Base-by-base conservation (phyloP, 2,888 invertebrate genomes). In the Lepidochrysops patricia region DNA sequence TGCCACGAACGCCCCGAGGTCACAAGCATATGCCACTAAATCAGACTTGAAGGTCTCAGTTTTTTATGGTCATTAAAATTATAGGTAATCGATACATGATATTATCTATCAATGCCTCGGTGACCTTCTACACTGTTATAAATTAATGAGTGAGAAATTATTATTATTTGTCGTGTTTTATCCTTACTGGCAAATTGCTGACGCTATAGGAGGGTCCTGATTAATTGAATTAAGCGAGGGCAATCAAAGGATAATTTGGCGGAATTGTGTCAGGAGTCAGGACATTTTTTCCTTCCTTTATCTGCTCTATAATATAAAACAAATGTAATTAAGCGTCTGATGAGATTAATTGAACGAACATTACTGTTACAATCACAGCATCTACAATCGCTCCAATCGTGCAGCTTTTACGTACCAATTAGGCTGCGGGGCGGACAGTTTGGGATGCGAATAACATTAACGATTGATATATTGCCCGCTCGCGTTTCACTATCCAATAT, bases 1-100 rank as follows among this genome's bases (percentile, higher is more conserved):
- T 70, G 66, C 68, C 58, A 32, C 58, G 25, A 68, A 70, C 70
- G 66, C 67, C 60, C 49, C 50, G 58, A 58, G 58, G 58, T 49
- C 49, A 48, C 43, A 43, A 27, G 29, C 27, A 19, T 43, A 43
- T 19, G 19, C 43, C 19, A 43, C 43, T 43, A 43, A 43, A 43
- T 43, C 19, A 43, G 43, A 19, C 43, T 43, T 15, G 19, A 43
- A 43, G 43, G 43, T 43, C 19, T 43, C 15, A 29, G 7, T 29
- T 43, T 43, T 43, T 43, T 43, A 23, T 43, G 9, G 19, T 3
- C 23, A 43, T 43, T 43, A 43, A 43, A 43, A 43, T 43, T 43
- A 43, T 19, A 19, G 43, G 43, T 43, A 2, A 43, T 43, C 43
- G 19, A 23, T 43, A 43, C 43, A 19, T 43, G 43, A 43, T 43